Base-by-base conservation (phyloP, 2,797 vertebrate genomes). In the Gymnopithys bicolor region DNA sequence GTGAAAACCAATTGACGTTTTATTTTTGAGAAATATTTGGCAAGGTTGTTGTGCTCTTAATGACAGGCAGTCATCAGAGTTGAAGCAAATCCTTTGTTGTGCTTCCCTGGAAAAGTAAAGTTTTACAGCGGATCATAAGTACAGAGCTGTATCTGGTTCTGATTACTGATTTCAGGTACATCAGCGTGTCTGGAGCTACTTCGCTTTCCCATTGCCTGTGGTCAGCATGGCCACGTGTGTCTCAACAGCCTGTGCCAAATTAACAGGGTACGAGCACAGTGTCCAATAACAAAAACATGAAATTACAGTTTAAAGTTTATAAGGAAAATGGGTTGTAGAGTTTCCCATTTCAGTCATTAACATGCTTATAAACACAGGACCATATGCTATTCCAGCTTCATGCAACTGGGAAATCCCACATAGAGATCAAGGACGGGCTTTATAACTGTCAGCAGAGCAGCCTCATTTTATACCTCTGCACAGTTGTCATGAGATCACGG, bases 291-390 rank as follows among this genome's bases (percentile, higher is more conserved):
- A 79, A 87, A 96, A 52, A 5, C 52, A 88, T 92, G 82, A 68
- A 81, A 66, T 49, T 60, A 41, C 79, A 27, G 11, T 92, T 94
- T 89, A 71, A 90, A 41, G 37, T 94, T 92, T 75, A 75, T 89
- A 86, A 87, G 86, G 80, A 95, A 69, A 91, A 81, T 0, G 13
- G 48, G 39, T n/a, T 71, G 56, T 81, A 41, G 58, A 5, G 39
- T 63, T 91, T 97, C 93, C 81, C 84, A 19, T 82, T 94, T 58
- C 71, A n/a, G 63, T 74, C 82, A 91, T 93, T 94, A 94, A 86
- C 82, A 70, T 87, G 91, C 90, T 92, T 95, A 77, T 94, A 94
- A 96, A 94, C 87, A 87, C 46, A 1, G 77, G 78, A 75, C 74
- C 84, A 64, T 94, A 53, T 87, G 67, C 90, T 82, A 4, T 77